Evolutionary conservation across 2,113 vertebrate species (phyloP).

Genomic region (Scopus umbretta): DNA sequence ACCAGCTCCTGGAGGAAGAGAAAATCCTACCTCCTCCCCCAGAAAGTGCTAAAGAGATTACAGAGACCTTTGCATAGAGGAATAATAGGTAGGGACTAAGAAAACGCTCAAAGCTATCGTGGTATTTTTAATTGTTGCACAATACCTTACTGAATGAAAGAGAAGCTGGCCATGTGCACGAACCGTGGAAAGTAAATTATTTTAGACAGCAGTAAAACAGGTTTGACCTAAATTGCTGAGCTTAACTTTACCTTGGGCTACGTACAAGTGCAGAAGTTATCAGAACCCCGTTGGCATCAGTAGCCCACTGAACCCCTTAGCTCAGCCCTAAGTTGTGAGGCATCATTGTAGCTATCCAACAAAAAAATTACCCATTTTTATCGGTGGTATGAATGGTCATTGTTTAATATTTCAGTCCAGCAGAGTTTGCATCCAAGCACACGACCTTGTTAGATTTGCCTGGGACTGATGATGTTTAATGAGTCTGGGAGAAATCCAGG

Average conservation of each 20-base stretch:
- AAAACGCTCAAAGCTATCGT: not conserved
- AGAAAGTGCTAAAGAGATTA: not conserved
- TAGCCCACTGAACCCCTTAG: not conserved
- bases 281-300: not conserved
- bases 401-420: not conserved
- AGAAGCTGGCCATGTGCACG: not conserved
- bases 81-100: not conserved
- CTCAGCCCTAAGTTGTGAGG: not conserved
- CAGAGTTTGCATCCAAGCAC: not conserved
- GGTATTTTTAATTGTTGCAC: not conserved
- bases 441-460: not conserved
- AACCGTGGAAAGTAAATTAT: not conserved
- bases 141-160: not conserved
- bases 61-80: not conserved
- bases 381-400: not conserved
- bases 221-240: not conserved
- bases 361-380: not conserved
- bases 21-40: not conserved
- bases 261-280: not conserved
- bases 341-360: not conserved
- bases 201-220: not conserved
- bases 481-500: slow-evolving; percentile 34
- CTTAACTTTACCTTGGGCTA: not conserved
- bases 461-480: not conserved
- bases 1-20: not conserved